These are phyloP conservation scores for Dorcus parallelipipedus DNA, from an alignment of 2,888 invertebrate genomes.

Conservation along the genomic window DNA sequence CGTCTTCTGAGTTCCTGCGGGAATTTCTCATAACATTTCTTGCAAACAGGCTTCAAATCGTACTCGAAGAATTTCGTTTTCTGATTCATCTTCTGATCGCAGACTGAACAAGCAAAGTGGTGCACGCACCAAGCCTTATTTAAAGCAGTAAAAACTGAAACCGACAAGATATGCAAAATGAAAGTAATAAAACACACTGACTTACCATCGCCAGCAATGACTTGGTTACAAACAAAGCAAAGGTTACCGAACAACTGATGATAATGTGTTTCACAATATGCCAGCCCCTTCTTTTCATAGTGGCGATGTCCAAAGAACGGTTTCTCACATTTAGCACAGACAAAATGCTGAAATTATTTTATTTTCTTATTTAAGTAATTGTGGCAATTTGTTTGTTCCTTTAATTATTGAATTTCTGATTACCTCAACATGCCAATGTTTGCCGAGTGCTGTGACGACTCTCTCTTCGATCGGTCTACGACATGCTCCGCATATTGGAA, in stretches of 20 bases:
- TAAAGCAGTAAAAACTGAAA: constrained; percentile 90
- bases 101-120: constrained; percentile 96
- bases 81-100: constrained; percentile 93
- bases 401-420: constrained; percentile 4
- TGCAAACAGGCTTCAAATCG: constrained; percentile 97
- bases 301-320: constrained; percentile 98
- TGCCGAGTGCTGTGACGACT: constrained; percentile 96
- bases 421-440: constrained; percentile 98
- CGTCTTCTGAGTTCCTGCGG: constrained; percentile 91
- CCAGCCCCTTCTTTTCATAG: constrained; percentile 97
- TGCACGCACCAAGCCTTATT: constrained; percentile 99
- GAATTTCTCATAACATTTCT: constrained; percentile 96
- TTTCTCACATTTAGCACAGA: constrained; percentile 99
- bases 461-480: constrained; percentile 98
- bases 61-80: constrained; percentile 99
- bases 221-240: constrained; percentile 98
- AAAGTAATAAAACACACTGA: constrained; percentile 19
- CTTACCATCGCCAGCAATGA: constrained; percentile 94
- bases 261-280: constrained; percentile 99
- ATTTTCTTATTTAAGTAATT: background rate
- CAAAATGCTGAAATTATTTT: constrained; percentile 75
- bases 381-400: no score
- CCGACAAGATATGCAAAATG: background rate
- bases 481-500: constrained; percentile 99
- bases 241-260: constrained; percentile 98